Percentiles rank a stretch among this genome's conserved stretches.
These are phyloP conservation scores for Sterna hirundo DNA, from an alignment of 2,113 vertebrate genomes.

Conservation along the genomic window DNA sequence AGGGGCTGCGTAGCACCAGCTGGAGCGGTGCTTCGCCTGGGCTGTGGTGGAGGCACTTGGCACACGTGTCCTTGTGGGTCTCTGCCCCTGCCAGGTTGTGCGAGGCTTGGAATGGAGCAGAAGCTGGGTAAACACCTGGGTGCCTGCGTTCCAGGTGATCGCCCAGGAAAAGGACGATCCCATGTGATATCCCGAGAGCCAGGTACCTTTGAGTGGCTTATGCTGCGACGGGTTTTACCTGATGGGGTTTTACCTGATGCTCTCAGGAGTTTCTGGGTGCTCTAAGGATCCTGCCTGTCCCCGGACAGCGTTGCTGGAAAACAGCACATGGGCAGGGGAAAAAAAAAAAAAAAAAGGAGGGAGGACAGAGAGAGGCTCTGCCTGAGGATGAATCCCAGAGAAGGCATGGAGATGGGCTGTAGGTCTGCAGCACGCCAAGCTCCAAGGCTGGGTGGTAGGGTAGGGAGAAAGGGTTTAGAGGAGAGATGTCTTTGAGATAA, in stretches of 20 bases:
- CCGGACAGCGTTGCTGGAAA: not conserved
- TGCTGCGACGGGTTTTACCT: too few species aligned
- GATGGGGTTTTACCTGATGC: not conserved
- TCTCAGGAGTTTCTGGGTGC: not conserved
- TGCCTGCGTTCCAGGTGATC: not conserved
- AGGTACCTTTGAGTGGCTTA: not conserved
- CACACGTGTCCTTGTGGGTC: rapidly evolving
- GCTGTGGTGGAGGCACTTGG: not conserved
- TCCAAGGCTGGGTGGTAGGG: not conserved
- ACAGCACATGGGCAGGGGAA: not conserved
- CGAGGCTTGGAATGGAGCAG: not conserved
- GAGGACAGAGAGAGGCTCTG: not conserved
- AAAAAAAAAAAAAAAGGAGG: not conserved
- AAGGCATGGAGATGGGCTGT: not conserved
- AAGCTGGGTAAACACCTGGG: not conserved
- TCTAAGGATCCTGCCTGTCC: not conserved
- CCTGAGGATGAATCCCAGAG: not conserved
- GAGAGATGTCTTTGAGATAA: not conserved
- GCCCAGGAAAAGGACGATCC: not conserved
- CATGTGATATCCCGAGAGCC: not conserved
- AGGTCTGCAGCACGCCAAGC: not conserved
- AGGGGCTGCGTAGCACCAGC: not conserved
- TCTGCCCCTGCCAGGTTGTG: not conserved
- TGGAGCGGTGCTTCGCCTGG: rapidly evolving
- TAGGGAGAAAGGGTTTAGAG: not conserved